Evolutionary conservation across 53 echinoderm and acorn worm species (phyloP).

Genomic region (Astropecten irregularis): DNA sequence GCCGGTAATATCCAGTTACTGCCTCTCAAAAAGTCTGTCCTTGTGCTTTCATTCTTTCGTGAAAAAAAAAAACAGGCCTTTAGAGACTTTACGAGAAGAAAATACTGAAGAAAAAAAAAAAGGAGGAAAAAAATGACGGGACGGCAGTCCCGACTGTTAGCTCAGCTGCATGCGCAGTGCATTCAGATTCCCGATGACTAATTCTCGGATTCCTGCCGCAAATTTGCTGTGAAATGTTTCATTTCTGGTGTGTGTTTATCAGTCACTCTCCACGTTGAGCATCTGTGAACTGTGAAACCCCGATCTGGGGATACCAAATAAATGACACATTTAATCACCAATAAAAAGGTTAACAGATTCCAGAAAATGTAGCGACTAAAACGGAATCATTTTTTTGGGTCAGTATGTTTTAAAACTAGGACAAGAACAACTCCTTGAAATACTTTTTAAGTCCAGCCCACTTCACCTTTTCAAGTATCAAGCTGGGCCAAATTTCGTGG

Average conservation of each 20-base stretch:
- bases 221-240: constrained; percentile 3
- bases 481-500: too few relatives aligned
- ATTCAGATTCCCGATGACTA: constrained; percentile 9
- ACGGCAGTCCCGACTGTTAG: too few relatives aligned
- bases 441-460: too few relatives aligned
- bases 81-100: too few relatives aligned
- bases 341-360: background rate
- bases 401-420: too few relatives aligned
- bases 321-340: constrained; percentile 13
- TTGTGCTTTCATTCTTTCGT: constrained; percentile 18
- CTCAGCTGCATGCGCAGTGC: too few relatives aligned
- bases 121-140: background rate
- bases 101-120: too few relatives aligned
- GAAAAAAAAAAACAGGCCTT: constrained; percentile 50
- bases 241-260: constrained; percentile 32
- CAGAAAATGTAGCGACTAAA: background rate
- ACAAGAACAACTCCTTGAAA: too few relatives aligned
- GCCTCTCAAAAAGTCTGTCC: too few relatives aligned
- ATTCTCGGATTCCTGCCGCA: constrained; percentile 34
- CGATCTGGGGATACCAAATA: background rate
- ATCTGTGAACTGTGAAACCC: background rate
- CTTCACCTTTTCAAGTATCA: too few relatives aligned
- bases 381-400: too few relatives aligned
- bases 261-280: background rate
- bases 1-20: constrained; percentile 18